A percentile compares a stretch with the other conserved stretches of the same genome.
Evolutionary conservation across 2,797 vertebrate genomes (phyloP).

Genomic region (Cossypha polioptera): DNA sequence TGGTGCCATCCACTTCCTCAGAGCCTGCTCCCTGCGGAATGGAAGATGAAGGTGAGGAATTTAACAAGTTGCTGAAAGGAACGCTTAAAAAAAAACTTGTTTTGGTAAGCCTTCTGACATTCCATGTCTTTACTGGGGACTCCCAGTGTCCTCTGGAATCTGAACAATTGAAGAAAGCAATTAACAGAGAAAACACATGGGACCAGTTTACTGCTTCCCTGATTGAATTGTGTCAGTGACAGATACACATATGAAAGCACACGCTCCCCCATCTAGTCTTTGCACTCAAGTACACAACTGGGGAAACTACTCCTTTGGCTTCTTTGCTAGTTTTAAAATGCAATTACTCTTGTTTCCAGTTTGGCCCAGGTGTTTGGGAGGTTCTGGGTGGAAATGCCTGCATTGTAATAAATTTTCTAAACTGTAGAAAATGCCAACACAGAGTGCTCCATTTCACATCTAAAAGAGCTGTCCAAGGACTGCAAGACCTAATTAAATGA

Average conservation of each 20-base stretch:
- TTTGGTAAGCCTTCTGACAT: slow-evolving; percentile 36
- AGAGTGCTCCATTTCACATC: not conserved
- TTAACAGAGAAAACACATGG: slow-evolving; percentile 53
- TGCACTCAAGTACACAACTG: not conserved
- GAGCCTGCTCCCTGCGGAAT: not conserved
- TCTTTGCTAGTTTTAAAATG: slow-evolving; percentile 8
- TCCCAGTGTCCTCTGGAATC: slow-evolving; percentile 21
- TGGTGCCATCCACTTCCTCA: slow-evolving; percentile 16
- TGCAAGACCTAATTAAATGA: not conserved
- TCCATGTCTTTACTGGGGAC: not conserved
- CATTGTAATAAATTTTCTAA: slow-evolving; percentile 2
- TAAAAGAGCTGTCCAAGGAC: not conserved
- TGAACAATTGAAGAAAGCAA: slow-evolving; percentile 50
- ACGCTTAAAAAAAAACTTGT: not conserved
- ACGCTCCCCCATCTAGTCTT: not conserved
- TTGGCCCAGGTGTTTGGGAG: not conserved
- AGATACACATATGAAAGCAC: not conserved
- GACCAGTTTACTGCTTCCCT: slow-evolving; percentile 38
- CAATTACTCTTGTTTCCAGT: not conserved
- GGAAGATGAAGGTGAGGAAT: slow-evolving; percentile 64
- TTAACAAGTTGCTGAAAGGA: slow-evolving; percentile 63
- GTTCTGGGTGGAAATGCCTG: not conserved
- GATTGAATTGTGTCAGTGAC: slow-evolving; percentile 2
- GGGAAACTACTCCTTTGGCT: not conserved
- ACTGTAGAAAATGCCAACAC: not conserved